phyloP scores from a whole-genome alignment of 2,113 vertebrate genomes.

The Hypomesus transpacificus region DNA sequence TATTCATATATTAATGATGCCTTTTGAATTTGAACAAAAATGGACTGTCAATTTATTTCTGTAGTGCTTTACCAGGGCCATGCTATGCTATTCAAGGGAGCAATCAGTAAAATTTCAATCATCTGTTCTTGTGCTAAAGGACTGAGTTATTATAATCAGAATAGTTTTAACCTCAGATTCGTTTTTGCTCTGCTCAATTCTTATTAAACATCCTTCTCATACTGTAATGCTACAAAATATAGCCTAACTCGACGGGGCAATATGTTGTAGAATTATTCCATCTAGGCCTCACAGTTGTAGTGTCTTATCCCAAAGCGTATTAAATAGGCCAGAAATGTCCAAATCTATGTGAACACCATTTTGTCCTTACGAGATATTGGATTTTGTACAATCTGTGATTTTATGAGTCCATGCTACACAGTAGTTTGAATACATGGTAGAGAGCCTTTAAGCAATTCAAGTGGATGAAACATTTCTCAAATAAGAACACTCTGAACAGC shows the following conservation, averaged over 20 bases:
- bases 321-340: no score
- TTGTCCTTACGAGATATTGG: neutral
- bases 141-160: constrained; percentile 56
- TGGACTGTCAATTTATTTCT: constrained; percentile 5
- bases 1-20: constrained; percentile 41
- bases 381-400: neutral
- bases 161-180: constrained; percentile 24
- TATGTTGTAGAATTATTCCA: neutral
- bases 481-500: neutral
- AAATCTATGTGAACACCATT: no score
- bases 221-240: neutral
- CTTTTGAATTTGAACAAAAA: constrained; percentile 16
- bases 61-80: constrained; percentile 31
- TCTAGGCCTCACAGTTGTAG: neutral
- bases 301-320: no score
- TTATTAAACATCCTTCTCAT: neutral
- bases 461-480: constrained; percentile 21
- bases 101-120: constrained; percentile 55
- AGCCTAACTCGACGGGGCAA: neutral
- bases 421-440: constrained; percentile 23
- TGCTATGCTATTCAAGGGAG: constrained; percentile 26
- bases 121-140: constrained; percentile 50
- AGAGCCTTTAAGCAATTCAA: constrained; percentile 19
- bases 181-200: constrained; percentile 7
- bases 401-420: neutral